Conservation (phyloP, 2,113 vertebrate species). For the Hemichromis elongatus region DNA sequence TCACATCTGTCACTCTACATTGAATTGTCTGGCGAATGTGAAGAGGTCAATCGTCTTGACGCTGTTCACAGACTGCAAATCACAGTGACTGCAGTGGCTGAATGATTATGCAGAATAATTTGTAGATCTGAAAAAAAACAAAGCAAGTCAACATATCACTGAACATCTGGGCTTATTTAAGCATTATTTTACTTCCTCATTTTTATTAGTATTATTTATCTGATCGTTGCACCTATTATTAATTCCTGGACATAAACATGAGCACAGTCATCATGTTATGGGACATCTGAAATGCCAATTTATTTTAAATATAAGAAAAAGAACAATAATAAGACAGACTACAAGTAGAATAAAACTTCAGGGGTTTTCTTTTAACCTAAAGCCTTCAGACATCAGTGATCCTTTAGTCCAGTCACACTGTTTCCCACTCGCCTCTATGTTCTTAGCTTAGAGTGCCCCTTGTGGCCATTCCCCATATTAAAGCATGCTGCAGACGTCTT, state of each 20-base stretch:
- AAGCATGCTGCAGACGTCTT: neutral
- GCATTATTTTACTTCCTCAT: neutral
- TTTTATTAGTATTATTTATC: neutral
- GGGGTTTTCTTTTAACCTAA: neutral
- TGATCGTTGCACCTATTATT: neutral
- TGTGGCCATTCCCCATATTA: neutral
- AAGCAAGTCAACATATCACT: neutral
- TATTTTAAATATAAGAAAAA: neutral
- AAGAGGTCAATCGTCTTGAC: neutral
- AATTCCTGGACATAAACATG: neutral
- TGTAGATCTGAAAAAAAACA: no score
- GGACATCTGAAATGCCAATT: neutral
- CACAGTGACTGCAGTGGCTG: neutral
- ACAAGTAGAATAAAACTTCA: neutral
- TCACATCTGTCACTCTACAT: neutral
- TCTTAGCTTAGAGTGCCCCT: constrained; percentile 35
- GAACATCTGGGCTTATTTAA: neutral
- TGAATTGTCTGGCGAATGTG: neutral
- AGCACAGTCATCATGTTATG: neutral
- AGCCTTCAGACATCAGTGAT: neutral
- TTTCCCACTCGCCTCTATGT: neutral
- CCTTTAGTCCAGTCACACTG: neutral
- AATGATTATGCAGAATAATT: neutral
- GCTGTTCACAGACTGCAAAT: neutral
- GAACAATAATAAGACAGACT: neutral